Evolutionary conservation across 2,888 invertebrate species (phyloP), one percentile per base, ranked within the genome.

Genomic region (Hipparchia sbordonii): DNA sequence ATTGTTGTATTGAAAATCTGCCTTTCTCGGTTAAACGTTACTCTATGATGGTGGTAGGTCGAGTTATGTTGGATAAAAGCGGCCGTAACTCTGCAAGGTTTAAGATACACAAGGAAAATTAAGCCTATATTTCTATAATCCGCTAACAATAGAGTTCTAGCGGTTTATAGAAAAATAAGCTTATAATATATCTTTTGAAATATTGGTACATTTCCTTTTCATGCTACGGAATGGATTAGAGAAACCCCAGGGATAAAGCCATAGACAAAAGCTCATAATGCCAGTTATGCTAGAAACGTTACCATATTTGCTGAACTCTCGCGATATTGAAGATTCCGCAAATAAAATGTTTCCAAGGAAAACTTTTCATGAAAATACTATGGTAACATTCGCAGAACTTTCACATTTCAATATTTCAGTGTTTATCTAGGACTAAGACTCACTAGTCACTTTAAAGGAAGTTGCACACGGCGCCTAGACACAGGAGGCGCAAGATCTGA

Each of bases 301-400:
- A 46, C n/a, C 39, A 12, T 46, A 62, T 62, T 46, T 62, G 46
- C 45, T 51, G 8, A 62, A 63, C 46, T 51, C 48, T 23, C 46
- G 51, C 33, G 23, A 63, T 66, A 54, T 56, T 39, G 54, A 56
- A 54, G n/a, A 66, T 39, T 33, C 54, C 12, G 46, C 45, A 46
- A 10, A 13, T 23, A 51, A 51, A 63, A 51, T 51, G 10, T 62
- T 48, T 62, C 13, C 46, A 10, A 51, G 48, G 63, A 63, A 51
- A 63, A 23, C 23, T 63, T 63, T 51, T 6, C 63, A 23, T 63
- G 51, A 63, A 23, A 63, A 63, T 63, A 63, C 48, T 61, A 8
- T 52, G 9, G 23, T 48, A 13, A 65, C 13, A 65, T 23, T 33
- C 6, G 54, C 54, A 66, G 39, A 0, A 8, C 54, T 66, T 54